These are phyloP conservation scores for Pyrochroa serraticornis DNA, from an alignment of 2,888 invertebrate species.

Conservation along the genomic window DNA sequence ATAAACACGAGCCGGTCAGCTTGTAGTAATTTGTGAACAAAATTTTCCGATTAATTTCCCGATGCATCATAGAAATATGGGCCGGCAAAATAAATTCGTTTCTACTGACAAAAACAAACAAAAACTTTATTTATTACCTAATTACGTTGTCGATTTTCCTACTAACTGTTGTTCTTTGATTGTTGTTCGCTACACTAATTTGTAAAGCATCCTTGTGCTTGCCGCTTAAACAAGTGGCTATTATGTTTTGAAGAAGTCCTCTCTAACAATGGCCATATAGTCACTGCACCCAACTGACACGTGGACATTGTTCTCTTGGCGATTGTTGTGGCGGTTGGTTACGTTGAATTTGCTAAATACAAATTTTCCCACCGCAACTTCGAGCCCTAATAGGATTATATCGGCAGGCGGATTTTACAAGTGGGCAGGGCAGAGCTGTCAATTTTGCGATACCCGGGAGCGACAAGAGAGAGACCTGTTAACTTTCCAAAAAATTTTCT, in stretches of 20 bases:
- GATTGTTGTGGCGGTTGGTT: slow-evolving; percentile 31
- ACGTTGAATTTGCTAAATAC: slow-evolving; percentile 25
- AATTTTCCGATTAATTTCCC: slow-evolving; percentile 4
- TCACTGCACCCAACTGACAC: slow-evolving; percentile 29
- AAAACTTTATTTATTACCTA: slow-evolving; percentile 58
- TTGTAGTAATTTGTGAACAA: slow-evolving; percentile 4
- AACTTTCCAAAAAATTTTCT: no score
- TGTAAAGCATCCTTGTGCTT: slow-evolving; percentile 24
- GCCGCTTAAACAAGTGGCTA: slow-evolving; percentile 32
- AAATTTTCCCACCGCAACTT: slow-evolving; percentile 18
- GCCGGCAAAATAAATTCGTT: background rate
- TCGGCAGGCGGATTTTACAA: background rate
- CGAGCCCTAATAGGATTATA: slow-evolving; percentile 12
- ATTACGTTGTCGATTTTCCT: slow-evolving; percentile 51
- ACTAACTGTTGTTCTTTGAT: slow-evolving; percentile 24
- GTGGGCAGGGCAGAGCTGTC: background rate
- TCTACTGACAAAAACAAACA: no score
- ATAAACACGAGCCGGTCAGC: slow-evolving; percentile 6
- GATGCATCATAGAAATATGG: background rate
- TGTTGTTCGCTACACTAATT: background rate
- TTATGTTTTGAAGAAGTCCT: slow-evolving; percentile 38
- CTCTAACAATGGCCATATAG: slow-evolving; percentile 23
- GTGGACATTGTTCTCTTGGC: slow-evolving; percentile 42
- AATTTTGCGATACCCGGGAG: no score
- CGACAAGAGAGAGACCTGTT: no score